Evolutionary conservation across 2,888 invertebrate species (phyloP), one percentile per base, ranked within the genome.

Genomic region (Drosophila meridionalis): DNA sequence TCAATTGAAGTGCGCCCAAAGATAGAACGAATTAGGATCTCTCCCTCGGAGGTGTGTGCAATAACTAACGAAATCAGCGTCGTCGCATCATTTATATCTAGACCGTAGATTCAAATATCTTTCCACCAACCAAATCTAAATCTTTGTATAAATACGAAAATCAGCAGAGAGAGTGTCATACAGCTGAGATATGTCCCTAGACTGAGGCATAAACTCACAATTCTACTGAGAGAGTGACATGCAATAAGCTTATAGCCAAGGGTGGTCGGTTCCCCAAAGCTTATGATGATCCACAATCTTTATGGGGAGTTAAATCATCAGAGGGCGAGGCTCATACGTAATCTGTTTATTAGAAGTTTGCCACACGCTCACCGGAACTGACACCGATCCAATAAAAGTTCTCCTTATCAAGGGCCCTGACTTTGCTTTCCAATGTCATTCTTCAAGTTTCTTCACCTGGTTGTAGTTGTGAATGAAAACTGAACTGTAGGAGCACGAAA

Each of bases 141-240:
- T 87, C 83, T 64, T 7, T 66, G n/a, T 47, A 28, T 38, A 80
- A 88, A 88, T 52, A 87, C 30, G n/a, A 64, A 59, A 66, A 60
- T 72, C 64, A 62, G 45, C 52, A 3, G 34, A 12, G 4, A 53
- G 52, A 30, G 8, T 14, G 12, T 48, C n/a, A 11, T 8, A 8
- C n/a, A 14, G 20, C 20, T 20, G 20, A 20, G 20, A 20, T 20
- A 20, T 20, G 20, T 20, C 20, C 20, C 20, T 20, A 20, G 12
- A 8, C n/a, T 43, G 9, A 2, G 26, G 26, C 26, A 4, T 2
- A 20, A 20, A 4, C 26, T 2, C 52, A 36, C 3, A 34, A 32
- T 11, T 20, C 20, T 1, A 26, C 36, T 3, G 12, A 36, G 53
- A 26, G 20, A 7, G 8, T 45, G 6, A 1, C 42, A 42, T 56